Conservation (phyloP, 2,113 vertebrate genomes). For the Climacteris rufus region DNA sequence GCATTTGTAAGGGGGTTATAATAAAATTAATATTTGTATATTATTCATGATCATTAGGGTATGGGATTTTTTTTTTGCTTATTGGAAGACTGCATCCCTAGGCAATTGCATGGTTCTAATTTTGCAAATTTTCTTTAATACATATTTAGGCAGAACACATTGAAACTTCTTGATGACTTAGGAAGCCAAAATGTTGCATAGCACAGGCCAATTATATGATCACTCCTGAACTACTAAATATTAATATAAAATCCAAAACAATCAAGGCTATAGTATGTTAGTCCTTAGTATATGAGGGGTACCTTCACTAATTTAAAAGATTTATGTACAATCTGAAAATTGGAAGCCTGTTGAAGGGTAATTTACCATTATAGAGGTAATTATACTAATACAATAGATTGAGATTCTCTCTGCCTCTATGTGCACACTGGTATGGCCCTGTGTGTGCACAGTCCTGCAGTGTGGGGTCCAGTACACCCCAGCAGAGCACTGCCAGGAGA, state of each 20-base stretch:
- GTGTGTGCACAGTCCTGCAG: fast-evolving
- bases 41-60: background rate
- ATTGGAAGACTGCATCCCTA: background rate
- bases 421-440: fast-evolving
- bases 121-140: background rate
- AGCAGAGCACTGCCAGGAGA: background rate
- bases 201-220: background rate
- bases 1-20: background rate
- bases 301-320: background rate
- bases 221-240: background rate
- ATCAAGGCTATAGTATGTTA: background rate
- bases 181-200: background rate
- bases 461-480: fast-evolving
- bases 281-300: background rate
- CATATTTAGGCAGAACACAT: background rate
- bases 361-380: background rate
- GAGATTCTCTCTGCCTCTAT: background rate
- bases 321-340: background rate
- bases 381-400: background rate
- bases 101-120: background rate
- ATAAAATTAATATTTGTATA: background rate
- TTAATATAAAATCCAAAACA: background rate
- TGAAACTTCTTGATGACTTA: background rate
- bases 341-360: background rate
- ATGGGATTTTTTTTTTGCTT: fast-evolving